phyloP scores from a whole-genome alignment of 2,113 vertebrate genomes.

The Urocitellus parryii region DNA sequence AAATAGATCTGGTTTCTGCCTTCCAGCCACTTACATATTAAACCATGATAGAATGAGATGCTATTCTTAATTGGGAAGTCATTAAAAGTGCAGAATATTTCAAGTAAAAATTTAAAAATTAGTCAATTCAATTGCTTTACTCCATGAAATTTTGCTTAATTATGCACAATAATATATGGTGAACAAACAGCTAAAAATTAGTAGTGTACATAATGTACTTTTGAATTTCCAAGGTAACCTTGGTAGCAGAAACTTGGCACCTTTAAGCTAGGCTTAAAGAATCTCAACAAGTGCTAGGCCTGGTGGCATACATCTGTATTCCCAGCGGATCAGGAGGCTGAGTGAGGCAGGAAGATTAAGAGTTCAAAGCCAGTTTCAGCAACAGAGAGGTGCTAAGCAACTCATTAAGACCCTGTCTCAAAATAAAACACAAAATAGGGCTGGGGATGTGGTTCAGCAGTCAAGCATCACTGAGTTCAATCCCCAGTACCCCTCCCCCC shows the following conservation, averaged over 20 bases:
- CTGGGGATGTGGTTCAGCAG: no score
- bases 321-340: no score
- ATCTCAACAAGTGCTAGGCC: background rate
- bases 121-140: background rate
- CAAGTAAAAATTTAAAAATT: slow-evolving; percentile 34
- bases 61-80: slow-evolving; percentile 51
- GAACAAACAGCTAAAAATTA: background rate
- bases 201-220: background rate
- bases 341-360: no score
- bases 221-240: background rate
- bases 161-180: background rate
- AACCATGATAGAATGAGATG: slow-evolving; percentile 19
- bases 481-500: no score
- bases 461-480: no score
- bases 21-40: slow-evolving; percentile 60
- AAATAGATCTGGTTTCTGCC: slow-evolving; percentile 52
- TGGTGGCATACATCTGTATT: no score
- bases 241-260: background rate
- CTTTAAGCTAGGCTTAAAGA: background rate
- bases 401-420: no score
- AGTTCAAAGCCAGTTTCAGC: no score
- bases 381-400: no score
- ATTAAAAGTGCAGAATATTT: background rate
- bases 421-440: no score
- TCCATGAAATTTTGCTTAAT: slow-evolving; percentile 12